These are phyloP conservation scores for Chaetoderma sp. DNA, from an alignment of 2,888 invertebrate genomes.

Conservation along the genomic window DNA sequence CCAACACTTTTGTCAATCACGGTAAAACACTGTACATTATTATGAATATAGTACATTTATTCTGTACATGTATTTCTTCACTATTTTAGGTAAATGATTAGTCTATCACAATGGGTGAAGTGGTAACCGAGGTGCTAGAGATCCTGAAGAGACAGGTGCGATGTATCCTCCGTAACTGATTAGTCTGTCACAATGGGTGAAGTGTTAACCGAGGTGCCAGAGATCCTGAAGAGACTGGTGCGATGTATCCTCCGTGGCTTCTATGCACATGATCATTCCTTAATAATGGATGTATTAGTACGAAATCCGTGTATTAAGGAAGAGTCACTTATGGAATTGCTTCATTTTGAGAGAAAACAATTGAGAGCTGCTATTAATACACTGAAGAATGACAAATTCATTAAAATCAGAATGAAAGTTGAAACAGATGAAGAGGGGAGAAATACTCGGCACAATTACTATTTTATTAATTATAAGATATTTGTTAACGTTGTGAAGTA, in stretches of 20 bases:
- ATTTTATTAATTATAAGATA: slow-evolving; percentile 94
- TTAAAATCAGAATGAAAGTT: slow-evolving; percentile 81
- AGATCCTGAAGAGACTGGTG: slow-evolving; percentile 88
- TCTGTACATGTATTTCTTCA: too few species aligned
- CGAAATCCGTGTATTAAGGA: slow-evolving; percentile 86
- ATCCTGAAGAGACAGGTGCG: slow-evolving; percentile 89
- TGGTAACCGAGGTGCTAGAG: slow-evolving; percentile 89
- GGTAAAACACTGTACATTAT: too few species aligned
- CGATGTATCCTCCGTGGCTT: slow-evolving; percentile 92
- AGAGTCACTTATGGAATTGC: slow-evolving; percentile 80
- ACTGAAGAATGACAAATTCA: slow-evolving; percentile 89
- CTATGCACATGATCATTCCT: slow-evolving; percentile 91
- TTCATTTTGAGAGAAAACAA: slow-evolving; percentile 93
- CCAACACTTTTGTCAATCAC: too few species aligned
- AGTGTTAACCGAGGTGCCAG: slow-evolving; percentile 87
- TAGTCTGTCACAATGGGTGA: too few species aligned
- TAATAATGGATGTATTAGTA: slow-evolving; percentile 95
- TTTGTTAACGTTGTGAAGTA: slow-evolving; percentile 98
- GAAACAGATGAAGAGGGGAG: slow-evolving; percentile 95
- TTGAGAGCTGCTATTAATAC: slow-evolving; percentile 82
- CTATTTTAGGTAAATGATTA: too few species aligned
- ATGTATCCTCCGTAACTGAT: too few species aligned
- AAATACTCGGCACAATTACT: slow-evolving; percentile 95
- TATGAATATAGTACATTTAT: too few species aligned
- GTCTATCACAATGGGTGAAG: too few species aligned